Evolutionary conservation across 2,113 vertebrate genomes (phyloP).

Genomic region (Callithrix jacchus): DNA sequence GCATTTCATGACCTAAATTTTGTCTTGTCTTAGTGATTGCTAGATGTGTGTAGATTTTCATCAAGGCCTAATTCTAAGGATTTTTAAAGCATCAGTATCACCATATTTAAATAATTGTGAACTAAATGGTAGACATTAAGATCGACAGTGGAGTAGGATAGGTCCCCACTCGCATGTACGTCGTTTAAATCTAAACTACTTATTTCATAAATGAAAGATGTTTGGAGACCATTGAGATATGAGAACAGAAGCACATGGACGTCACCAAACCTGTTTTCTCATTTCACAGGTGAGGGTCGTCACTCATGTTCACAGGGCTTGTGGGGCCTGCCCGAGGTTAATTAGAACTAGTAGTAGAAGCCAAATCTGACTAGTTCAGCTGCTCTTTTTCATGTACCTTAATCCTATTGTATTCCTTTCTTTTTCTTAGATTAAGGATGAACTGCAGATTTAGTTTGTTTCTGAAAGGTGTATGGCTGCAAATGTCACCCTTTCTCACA

Average conservation of each 20-base stretch:
- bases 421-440: background rate
- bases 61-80: background rate
- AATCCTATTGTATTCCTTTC: background rate
- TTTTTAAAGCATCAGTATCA: background rate
- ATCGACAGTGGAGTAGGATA: background rate
- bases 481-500: background rate
- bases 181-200: background rate
- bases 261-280: background rate
- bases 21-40: background rate
- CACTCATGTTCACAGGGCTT: background rate
- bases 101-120: background rate
- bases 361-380: background rate
- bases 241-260: background rate
- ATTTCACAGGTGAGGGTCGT: background rate
- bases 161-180: background rate
- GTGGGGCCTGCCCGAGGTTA: background rate
- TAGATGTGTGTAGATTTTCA: background rate
- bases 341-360: background rate
- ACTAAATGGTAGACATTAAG: background rate
- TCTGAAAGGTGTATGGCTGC: background rate
- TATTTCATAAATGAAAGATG: background rate
- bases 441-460: constrained; percentile 16
- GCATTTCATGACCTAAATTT: background rate
- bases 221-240: background rate
- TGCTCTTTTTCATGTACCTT: background rate